These are phyloP conservation scores for Drosophila nannoptera DNA, from an alignment of 1,140 invertebrate genomes.

Conservation along the genomic window DNA sequence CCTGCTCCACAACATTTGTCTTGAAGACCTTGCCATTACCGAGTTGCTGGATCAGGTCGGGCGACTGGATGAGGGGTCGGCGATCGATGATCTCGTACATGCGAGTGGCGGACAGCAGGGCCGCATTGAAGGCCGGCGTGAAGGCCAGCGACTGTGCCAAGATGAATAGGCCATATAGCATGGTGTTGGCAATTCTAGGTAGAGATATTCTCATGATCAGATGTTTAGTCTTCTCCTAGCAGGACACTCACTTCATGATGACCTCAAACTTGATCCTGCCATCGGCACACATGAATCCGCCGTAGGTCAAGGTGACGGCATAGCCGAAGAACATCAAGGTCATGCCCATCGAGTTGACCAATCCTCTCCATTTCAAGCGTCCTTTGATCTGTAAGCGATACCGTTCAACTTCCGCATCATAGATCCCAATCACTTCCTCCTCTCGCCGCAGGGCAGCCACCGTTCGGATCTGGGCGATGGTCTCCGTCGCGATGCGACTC, in stretches of 20 bases:
- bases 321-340: conserved; percentile 90
- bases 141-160: conserved; percentile 90
- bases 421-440: conserved; percentile 81
- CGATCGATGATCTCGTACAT: conserved; percentile 84
- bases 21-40: conserved; percentile 75
- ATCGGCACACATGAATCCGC: conserved; percentile 86
- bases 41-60: conserved; percentile 44
- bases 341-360: conserved; percentile 90
- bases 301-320: conserved; percentile 89
- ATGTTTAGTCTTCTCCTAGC: too few species aligned
- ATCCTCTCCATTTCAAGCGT: conserved; percentile 85
- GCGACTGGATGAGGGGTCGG: conserved; percentile 80
- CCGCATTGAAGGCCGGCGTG: conserved; percentile 92
- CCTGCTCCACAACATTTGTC: conserved; percentile 82
- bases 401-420: conserved; percentile 81
- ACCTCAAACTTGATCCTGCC: conserved; percentile 79
- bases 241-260: conserved; percentile 86
- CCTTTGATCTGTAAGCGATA: conserved; percentile 81
- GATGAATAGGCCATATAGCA: conserved; percentile 92
- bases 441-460: conserved; percentile 83
- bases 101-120: conserved; percentile 87
- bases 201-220: background rate
- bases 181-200: conserved; percentile 87
- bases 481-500: conserved; percentile 87
- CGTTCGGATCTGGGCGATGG: conserved; percentile 87